phyloP scores from a whole-genome alignment of 2,797 vertebrate species.

The Syncerus caffer region DNA sequence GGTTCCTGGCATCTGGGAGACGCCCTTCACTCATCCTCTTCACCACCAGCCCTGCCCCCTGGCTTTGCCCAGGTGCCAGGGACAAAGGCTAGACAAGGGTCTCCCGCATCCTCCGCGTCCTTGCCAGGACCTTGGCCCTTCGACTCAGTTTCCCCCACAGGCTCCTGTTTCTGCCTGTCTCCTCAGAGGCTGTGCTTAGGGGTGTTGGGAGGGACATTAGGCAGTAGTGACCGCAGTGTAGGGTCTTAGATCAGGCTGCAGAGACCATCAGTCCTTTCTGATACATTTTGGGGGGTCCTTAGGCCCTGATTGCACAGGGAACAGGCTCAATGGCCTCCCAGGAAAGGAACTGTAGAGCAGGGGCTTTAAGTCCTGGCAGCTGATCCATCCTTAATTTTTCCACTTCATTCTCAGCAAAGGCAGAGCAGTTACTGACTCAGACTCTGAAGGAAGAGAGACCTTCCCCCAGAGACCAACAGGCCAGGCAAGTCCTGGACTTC shows the following conservation, averaged over 20 bases:
- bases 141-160: not conserved
- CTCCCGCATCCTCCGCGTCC: not conserved
- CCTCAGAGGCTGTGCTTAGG: not conserved
- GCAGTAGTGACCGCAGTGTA: fast-evolving
- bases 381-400: fast-evolving
- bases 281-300: fast-evolving
- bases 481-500: not conserved
- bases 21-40: fast-evolving
- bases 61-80: not conserved
- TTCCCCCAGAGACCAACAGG: not conserved
- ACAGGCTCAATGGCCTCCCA: not conserved
- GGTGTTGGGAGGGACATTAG: not conserved
- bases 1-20: not conserved
- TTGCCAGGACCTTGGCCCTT: not conserved
- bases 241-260: not conserved
- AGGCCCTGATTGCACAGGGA: fast-evolving
- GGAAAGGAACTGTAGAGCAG: not conserved
- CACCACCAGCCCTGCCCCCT: not conserved
- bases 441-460: not conserved
- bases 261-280: not conserved
- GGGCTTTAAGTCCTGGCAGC: not conserved
- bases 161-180: not conserved
- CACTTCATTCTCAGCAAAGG: not conserved
- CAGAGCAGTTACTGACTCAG: not conserved
- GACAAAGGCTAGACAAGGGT: not conserved